These are phyloP conservation scores for Alligator mississippiensis DNA, from an alignment of 2,113 vertebrate species.

Conservation along the genomic window DNA sequence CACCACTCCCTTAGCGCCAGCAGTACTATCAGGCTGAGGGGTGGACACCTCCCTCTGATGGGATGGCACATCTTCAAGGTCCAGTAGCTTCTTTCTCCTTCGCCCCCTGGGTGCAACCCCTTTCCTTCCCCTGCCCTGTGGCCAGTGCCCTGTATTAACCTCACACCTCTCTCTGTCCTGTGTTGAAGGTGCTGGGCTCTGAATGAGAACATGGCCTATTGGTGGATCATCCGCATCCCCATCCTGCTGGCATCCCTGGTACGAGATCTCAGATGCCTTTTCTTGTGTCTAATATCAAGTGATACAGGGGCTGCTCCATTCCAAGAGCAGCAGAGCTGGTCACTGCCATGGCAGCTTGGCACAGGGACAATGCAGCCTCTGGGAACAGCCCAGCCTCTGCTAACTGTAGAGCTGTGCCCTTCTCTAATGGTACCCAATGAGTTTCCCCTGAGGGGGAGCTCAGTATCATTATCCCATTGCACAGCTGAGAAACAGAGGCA, in stretches of 20 bases:
- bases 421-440: background rate
- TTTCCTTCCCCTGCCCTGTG: background rate
- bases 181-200: constrained; percentile 83
- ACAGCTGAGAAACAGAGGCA: background rate
- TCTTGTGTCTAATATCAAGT: accelerated
- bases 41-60: background rate
- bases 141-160: accelerated
- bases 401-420: background rate
- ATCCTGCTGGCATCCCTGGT: constrained; percentile 85
- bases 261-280: background rate
- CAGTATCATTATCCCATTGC: background rate
- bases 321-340: background rate
- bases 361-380: background rate
- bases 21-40: background rate
- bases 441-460: background rate
- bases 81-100: background rate
- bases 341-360: background rate
- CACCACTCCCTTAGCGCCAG: background rate
- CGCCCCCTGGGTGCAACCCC: background rate
- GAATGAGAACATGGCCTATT: constrained; percentile 88
- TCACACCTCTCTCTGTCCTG: background rate
- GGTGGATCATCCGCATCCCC: constrained; percentile 89
- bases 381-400: background rate
- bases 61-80: background rate
- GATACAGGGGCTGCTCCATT: background rate